Conservation (phyloP, 2,113 vertebrate genomes). For the Trichechus manatus region DNA sequence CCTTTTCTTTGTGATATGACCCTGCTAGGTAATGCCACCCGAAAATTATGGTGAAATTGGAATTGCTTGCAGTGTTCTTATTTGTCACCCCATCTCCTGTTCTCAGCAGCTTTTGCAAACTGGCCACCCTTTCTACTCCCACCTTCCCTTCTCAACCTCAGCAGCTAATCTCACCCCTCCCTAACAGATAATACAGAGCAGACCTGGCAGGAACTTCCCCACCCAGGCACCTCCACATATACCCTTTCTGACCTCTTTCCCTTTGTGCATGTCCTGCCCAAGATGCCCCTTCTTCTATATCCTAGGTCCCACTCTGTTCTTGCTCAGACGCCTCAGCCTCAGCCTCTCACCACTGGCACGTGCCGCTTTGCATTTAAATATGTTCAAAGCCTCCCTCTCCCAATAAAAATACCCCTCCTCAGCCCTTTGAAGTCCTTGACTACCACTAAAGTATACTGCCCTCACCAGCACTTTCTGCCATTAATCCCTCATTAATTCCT, state of each 20-base stretch:
- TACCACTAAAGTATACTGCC: not conserved
- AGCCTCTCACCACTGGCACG: not conserved
- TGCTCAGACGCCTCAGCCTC: not conserved
- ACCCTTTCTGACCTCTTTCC: not conserved
- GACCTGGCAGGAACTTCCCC: not conserved
- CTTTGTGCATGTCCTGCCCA: not conserved
- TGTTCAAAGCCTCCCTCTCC: not conserved
- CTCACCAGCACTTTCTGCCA: not conserved
- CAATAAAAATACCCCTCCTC: slow-evolving; percentile 7
- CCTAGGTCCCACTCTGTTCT: not conserved
- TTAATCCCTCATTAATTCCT: not conserved
- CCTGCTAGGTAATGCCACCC: not conserved
- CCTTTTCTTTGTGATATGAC: too few relatives aligned
- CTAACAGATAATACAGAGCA: not conserved
- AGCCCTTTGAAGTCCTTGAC: not conserved
- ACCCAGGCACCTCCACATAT: not conserved
- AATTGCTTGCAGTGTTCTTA: not conserved
- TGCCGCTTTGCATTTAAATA: not conserved
- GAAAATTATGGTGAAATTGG: not conserved
- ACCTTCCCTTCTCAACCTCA: not conserved
- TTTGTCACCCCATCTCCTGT: not conserved
- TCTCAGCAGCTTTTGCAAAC: not conserved
- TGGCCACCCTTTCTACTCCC: not conserved
- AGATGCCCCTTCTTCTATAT: not conserved
- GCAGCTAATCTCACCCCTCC: not conserved